Percentiles rank a stretch among this genome's conserved stretches.
Evolutionary conservation across 2,113 vertebrate genomes (phyloP).

Genomic region (Bungarus multicinctus): DNA sequence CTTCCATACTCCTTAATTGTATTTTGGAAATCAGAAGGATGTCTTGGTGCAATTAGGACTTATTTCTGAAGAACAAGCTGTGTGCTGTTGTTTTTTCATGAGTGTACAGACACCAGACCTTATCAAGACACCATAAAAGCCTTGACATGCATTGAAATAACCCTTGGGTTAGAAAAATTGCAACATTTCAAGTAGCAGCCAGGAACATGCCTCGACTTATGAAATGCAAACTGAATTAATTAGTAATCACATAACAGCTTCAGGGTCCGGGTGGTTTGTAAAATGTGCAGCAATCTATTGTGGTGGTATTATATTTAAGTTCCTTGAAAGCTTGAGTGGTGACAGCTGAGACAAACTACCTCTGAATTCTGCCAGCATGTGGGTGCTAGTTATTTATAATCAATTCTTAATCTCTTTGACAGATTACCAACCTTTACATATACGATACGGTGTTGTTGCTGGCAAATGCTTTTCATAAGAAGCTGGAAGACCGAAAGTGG

Average conservation of each 20-base stretch:
- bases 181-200: not conserved
- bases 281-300: not conserved
- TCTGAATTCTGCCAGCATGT: not conserved
- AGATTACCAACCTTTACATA: slow-evolving; percentile 98
- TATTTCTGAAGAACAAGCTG: not conserved
- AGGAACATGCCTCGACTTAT: not conserved
- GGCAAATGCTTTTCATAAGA: slow-evolving; percentile 97
- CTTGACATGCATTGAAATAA: not conserved
- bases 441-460: slow-evolving; percentile 93
- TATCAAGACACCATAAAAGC: not conserved
- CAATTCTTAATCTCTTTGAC: slow-evolving; percentile 50
- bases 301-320: not conserved
- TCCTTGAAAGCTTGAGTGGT: not conserved
- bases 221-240: not conserved
- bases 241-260: not conserved
- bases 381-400: slow-evolving; percentile 18
- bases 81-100: not conserved
- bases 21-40: not conserved
- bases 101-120: not conserved
- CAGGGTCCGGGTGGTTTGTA: not conserved
- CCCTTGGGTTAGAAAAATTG: not conserved
- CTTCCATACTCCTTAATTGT: not conserved
- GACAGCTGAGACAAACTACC: not conserved
- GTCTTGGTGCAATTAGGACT: not conserved
- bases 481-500: slow-evolving; percentile 97